Base-by-base conservation (phyloP, 64 coral and sea anemone genomes). In the Exaiptasia diaphana region DNA sequence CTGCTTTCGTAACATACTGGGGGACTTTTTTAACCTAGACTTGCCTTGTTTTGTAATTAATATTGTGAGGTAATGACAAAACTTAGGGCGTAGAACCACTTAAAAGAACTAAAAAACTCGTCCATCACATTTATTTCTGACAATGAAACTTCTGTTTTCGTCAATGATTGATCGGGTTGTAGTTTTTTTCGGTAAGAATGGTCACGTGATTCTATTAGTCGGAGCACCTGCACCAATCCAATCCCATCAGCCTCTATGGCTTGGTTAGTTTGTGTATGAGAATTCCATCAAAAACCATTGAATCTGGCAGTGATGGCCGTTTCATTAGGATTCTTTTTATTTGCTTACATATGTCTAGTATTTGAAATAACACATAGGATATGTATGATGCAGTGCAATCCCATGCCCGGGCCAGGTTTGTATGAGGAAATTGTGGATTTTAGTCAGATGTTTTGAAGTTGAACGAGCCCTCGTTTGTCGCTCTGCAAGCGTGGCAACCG, bases 351-450 rank as follows among this genome's bases (percentile, higher is more conserved):
- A 45, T 57, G 24, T 71, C 69, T 95, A 89, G 91, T 89, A 44
- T 95, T 95, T 89, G 64, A 83, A 60, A 80, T 95, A 35, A 95
- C 86, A 63, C 91, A 95, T 95, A 88, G 91, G 74, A 94, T 94
- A 84, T 94, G 79, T 89, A 76, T 95, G 80, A 95, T 95, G 91
- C 91, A 95, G 58, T 95, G 91, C 80, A 95, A 95, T 79, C 91
- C 91, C 11, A 80, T 95, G 91, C 74, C 86, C 55, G 87, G 91
- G 86, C 91, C 79, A 79, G 91, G 91, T 95, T 78, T 79, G 91
- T 89, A 71, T 64, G 41, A 53, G 39, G 7, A 85, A 70, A 41
- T 87, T 3, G 46, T 41, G 50, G 43, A 48, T 56, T 25, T 40
- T 42, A 18, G 80, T 55, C 73, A 44, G 80, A 53, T 78, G 91